These are phyloP conservation scores for Haemorhous mexicanus DNA, from an alignment of 2,113 vertebrate species.

Conservation along the genomic window DNA sequence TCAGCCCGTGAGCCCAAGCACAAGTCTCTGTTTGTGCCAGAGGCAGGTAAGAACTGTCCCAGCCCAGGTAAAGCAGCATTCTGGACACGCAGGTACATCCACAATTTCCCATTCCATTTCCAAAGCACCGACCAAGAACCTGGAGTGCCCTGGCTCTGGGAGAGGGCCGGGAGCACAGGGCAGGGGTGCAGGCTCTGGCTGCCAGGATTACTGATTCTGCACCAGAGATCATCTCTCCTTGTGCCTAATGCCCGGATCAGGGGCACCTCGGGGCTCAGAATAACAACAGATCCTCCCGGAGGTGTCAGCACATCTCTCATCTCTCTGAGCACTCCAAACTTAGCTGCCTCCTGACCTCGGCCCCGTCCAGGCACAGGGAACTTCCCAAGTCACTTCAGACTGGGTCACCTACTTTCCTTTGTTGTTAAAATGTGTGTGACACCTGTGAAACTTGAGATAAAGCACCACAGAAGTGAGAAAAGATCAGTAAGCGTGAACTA, in stretches of 20 bases:
- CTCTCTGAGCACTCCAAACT: not conserved
- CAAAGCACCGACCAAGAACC: not conserved
- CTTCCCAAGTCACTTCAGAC: not conserved
- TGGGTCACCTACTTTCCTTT: not conserved
- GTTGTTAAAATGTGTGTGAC: not conserved
- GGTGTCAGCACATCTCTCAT: not conserved
- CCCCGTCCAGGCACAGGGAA: not conserved
- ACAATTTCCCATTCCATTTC: not conserved
- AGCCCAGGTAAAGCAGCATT: not conserved
- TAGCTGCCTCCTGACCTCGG: not conserved
- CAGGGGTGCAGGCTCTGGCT: not conserved
- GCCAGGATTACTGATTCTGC: not conserved
- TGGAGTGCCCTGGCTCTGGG: not conserved
- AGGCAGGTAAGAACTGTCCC: not conserved
- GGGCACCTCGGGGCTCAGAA: not conserved
- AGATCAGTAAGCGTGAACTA: not conserved
- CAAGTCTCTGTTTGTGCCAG: not conserved
- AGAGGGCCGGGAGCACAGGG: not conserved
- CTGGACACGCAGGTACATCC: not conserved
- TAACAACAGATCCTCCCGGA: not conserved
- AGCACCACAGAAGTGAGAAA: not conserved
- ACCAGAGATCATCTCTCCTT: not conserved
- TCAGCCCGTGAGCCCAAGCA: not conserved
- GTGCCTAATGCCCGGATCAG: not conserved
- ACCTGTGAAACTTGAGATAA: not conserved